These are phyloP conservation scores for Microplitis demolitor DNA, from an alignment of 1,140 invertebrate species.

Conservation along the genomic window DNA sequence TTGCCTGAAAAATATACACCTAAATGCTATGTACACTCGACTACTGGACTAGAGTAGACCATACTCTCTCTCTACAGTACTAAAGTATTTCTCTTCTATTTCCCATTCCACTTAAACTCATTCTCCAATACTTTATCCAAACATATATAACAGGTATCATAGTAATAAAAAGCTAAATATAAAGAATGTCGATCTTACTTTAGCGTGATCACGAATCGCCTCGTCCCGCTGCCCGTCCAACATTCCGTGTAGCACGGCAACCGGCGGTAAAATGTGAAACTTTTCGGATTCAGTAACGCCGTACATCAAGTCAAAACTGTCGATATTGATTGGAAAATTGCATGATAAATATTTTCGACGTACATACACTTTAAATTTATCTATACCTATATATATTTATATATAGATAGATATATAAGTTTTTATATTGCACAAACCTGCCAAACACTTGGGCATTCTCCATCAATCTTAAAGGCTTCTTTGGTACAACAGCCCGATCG, in stretches of 20 bases:
- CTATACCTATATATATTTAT: background rate
- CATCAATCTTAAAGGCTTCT: slow-evolving; percentile 76
- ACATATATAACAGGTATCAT: background rate
- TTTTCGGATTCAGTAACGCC: slow-evolving; percentile 89
- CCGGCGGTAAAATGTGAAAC: slow-evolving; percentile 78
- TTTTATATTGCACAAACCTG: slow-evolving; percentile 59
- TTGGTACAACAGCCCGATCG: slow-evolving; percentile 82
- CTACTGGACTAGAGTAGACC: too few relatives aligned
- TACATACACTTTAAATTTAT: background rate
- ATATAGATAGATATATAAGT: slow-evolving; percentile 6
- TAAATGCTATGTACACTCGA: background rate
- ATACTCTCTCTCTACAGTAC: too few relatives aligned
- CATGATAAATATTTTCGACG: slow-evolving; percentile 3
- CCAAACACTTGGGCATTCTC: slow-evolving; percentile 74
- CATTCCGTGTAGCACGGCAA: slow-evolving; percentile 80
- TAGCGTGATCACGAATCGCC: slow-evolving; percentile 77
- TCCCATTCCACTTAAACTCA: background rate
- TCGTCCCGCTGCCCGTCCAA: slow-evolving; percentile 77
- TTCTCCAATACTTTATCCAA: background rate
- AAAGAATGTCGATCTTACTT: slow-evolving; percentile 45
- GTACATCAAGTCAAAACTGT: slow-evolving; percentile 84
- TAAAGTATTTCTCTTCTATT: too few relatives aligned
- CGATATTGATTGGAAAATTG: slow-evolving; percentile 20
- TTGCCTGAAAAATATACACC: slow-evolving; percentile 40
- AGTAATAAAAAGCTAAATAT: slow-evolving; percentile 8